These are phyloP conservation scores for Melipona bicolor DNA, from an alignment of 2,888 invertebrate species.

Conservation along the genomic window DNA sequence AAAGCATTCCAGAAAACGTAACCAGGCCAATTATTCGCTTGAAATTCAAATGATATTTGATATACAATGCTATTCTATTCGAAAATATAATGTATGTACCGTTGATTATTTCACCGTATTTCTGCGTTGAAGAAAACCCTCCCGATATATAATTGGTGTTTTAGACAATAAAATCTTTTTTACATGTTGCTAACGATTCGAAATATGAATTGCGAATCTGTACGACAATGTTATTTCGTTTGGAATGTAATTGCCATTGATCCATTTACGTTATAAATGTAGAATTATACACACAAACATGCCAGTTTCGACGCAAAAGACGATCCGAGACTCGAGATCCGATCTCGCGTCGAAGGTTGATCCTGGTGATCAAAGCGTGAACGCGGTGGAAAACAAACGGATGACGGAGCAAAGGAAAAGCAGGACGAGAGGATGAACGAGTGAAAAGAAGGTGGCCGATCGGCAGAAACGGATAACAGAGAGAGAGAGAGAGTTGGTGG, in stretches of 20 bases:
- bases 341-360: not conserved
- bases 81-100: not conserved
- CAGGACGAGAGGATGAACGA: not conserved
- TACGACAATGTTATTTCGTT: not conserved
- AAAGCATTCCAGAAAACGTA: not conserved
- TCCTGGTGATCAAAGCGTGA: not conserved
- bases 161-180: not conserved
- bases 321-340: too few species aligned
- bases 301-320: too few species aligned
- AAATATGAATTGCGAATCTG: too few species aligned
- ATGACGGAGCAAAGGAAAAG: not conserved
- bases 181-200: too few species aligned
- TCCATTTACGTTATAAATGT: not conserved
- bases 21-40: not conserved
- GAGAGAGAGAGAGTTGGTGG: not conserved
- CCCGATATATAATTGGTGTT: not conserved
- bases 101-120: constrained; percentile 14
- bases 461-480: constrained; percentile 21
- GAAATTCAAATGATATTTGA: constrained; percentile 10
- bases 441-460: not conserved
- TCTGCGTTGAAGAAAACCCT: not conserved
- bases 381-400: not conserved
- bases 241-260: not conserved
- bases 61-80: too few species aligned
- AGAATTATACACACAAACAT: too few species aligned